A percentile compares a stretch with the other conserved stretches of the same genome.
phyloP scores from a whole-genome alignment of 2,888 invertebrate species.

The Gymnosoma rotundatum region DNA sequence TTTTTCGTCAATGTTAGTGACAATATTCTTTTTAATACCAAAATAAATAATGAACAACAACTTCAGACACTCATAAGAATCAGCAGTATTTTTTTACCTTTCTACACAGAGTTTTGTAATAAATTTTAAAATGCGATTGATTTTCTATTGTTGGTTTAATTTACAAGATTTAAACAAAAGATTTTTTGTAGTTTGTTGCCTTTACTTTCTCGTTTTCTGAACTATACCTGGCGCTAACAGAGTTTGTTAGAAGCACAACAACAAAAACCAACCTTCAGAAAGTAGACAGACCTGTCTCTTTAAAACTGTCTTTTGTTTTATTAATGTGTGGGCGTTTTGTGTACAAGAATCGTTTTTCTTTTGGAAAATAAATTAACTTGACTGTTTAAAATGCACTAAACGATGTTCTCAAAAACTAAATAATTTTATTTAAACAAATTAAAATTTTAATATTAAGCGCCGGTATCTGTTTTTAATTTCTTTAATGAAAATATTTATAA shows the following conservation, averaged over 20 bases:
- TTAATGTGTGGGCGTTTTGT: conserved; percentile 57
- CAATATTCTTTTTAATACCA: conserved; percentile 8
- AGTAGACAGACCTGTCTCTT: conserved; percentile 8
- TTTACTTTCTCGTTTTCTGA: neutral
- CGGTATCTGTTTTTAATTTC: neutral
- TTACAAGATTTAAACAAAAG: conserved; percentile 21
- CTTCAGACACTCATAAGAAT: neutral
- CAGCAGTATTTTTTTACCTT: neutral
- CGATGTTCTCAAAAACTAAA: neutral
- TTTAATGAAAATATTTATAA: too few species aligned
- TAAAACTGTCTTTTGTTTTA: conserved; percentile 35
- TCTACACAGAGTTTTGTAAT: neutral
- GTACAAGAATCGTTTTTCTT: conserved; percentile 14
- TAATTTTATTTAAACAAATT: too few species aligned
- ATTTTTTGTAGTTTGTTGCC: neutral
- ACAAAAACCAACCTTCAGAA: conserved; percentile 1
- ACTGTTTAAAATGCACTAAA: conserved; percentile 20
- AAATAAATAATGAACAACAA: neutral
- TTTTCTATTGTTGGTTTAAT: conserved; percentile 30
- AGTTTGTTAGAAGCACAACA: neutral
- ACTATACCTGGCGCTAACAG: conserved; percentile 38
- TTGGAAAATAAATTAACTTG: neutral
- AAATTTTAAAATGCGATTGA: conserved; percentile 26
- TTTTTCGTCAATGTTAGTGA: neutral
- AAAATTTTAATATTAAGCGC: neutral